Evolutionary conservation across 2,797 vertebrate species (phyloP), one percentile per base, ranked within the genome.

Genomic region (Gephyroberyx darwinii): DNA sequence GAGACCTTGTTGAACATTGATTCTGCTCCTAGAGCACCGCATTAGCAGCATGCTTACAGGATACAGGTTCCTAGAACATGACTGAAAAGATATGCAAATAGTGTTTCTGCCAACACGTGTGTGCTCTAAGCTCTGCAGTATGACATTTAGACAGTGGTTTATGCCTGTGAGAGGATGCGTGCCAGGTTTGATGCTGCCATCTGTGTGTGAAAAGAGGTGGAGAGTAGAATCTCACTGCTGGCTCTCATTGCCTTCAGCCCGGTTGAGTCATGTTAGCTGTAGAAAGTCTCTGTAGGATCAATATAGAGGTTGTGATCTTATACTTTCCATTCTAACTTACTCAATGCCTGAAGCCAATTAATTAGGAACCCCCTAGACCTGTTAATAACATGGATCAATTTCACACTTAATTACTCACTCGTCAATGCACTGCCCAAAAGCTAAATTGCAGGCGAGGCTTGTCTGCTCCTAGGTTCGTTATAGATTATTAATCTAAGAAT

Each of bases 81-180:
- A n/a, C n/a, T n/a, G 47, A 16, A 8, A 54, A 53, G 63, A 61
- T 66, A 80, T 82, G 70, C 58, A 67, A 78, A 84, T 82, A 53
- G 61, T 51, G 58, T 35, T 80, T 75, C 33, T 77, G 56, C 60
- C 47, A 19, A 78, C 13, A 61, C 52, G 61, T 13, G 55, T 55
- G 39, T 57, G 43, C 61, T 43, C 54, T 82, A 74, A 67, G 53
- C 47, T 30, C 19, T 16, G 37, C 22, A 41, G 54, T 26, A 26
- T 26, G 26, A 26, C 26, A 26, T 57, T 68, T 58, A 77, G 65
- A 69, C 73, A 81, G 66, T 39, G 43, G n/a, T 26, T 48, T 20
- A 37, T 4, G 50, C 54, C 37, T 12, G 30, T 16, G 26, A 33
- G 8, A 17, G 54, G 31, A 9, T 37, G 54, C 10, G 19, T 51